A percentile compares a stretch with the other conserved stretches of the same genome.
Conservation (phyloP, 2,113 vertebrate genomes). For the Brienomyrus brachyistius region DNA sequence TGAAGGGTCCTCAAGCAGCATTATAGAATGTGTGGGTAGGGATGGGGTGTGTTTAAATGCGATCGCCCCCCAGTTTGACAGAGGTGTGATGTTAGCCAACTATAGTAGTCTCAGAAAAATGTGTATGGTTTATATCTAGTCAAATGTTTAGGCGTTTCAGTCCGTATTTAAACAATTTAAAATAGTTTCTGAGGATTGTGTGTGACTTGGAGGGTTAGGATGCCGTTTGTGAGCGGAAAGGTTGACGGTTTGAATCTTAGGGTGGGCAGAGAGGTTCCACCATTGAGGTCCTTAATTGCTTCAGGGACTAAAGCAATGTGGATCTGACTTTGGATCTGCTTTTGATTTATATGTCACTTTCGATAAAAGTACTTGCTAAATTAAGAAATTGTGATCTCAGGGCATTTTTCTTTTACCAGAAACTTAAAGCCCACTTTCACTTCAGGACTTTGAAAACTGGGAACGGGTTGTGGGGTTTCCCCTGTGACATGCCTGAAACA, state of each 20-base stretch:
- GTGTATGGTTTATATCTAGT: background rate
- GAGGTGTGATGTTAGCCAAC: background rate
- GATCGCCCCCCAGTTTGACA: background rate
- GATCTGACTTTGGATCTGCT: background rate
- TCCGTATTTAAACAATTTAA: background rate
- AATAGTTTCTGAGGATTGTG: background rate
- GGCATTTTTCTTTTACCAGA: background rate
- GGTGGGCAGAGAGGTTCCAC: background rate
- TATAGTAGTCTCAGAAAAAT: background rate
- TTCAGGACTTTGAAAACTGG: background rate
- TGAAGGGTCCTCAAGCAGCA: background rate
- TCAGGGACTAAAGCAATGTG: background rate
- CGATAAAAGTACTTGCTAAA: background rate
- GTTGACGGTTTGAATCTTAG: background rate
- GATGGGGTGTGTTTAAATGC: background rate
- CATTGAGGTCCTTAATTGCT: background rate
- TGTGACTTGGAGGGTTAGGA: background rate
- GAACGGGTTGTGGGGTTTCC: background rate
- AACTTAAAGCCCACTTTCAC: background rate
- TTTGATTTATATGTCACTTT: background rate
- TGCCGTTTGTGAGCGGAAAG: background rate
- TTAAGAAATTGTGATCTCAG: background rate
- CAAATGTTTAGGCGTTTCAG: background rate
- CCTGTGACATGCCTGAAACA: constrained; percentile 29
- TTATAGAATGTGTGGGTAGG: background rate